Percentiles rank a stretch among this genome's conserved stretches.
Conservation (phyloP, 2,888 invertebrate genomes). For the Ligdia adustata region DNA sequence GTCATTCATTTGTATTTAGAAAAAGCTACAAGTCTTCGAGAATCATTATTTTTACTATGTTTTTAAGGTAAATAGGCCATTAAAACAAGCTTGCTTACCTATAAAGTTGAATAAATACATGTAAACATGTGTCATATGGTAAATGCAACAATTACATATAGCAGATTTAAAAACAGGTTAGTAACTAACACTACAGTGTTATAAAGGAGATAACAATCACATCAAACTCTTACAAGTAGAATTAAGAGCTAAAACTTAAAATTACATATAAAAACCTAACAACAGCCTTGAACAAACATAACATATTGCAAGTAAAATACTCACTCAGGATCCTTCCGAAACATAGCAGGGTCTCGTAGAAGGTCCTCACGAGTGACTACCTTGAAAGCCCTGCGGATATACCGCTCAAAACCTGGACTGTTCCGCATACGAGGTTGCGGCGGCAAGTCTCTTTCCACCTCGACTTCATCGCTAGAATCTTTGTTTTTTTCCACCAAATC, state of each 20-base stretch:
- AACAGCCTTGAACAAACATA: background rate
- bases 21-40: too few relatives aligned
- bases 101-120: too few relatives aligned
- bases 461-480: conserved; percentile 8
- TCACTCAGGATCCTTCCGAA: conserved; percentile 18
- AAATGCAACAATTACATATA: too few relatives aligned
- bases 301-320: background rate
- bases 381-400: conserved; percentile 16
- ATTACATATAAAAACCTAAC: background rate
- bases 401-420: conserved; percentile 18
- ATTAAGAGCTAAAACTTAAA: background rate
- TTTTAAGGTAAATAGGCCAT: too few relatives aligned
- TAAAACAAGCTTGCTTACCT: too few relatives aligned
- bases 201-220: too few relatives aligned
- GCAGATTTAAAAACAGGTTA: too few relatives aligned
- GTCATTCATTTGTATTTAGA: too few relatives aligned
- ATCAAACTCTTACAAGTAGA: background rate
- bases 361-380: conserved; percentile 16
- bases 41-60: too few relatives aligned
- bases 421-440: background rate
- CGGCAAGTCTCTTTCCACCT: background rate
- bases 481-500: conserved; percentile 10
- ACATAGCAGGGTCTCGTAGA: conserved; percentile 12
- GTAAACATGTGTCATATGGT: too few relatives aligned
- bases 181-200: too few relatives aligned